A percentile compares a stretch with the other conserved stretches of the same genome.
phyloP scores from a whole-genome alignment of 2,797 vertebrate species.

The Gallinago nigripennis region DNA sequence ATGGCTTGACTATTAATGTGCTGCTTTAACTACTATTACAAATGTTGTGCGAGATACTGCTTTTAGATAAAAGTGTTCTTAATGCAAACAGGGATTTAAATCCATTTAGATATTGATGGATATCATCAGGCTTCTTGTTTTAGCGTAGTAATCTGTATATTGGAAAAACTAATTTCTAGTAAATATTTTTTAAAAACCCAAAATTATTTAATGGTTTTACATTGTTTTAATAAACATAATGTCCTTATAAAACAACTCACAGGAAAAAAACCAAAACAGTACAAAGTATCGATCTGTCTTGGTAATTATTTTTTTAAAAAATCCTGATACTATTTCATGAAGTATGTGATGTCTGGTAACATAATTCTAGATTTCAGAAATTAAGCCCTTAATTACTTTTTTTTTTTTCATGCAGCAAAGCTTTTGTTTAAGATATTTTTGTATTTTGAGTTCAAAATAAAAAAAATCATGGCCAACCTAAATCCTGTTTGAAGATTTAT shows the following conservation, averaged over 20 bases:
- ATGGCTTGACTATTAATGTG: slow-evolving; percentile 38
- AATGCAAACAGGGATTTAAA: neutral
- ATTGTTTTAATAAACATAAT: neutral
- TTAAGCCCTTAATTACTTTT: neutral
- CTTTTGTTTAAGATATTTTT: neutral
- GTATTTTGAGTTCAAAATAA: neutral
- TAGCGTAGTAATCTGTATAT: neutral
- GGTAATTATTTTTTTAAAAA: neutral
- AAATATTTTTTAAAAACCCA: neutral
- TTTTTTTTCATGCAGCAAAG: neutral
- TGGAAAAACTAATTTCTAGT: neutral
- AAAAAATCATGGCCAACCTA: neutral
- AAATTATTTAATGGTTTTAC: neutral
- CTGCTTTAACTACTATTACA: neutral
- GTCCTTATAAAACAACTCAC: neutral
- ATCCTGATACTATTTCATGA: neutral
- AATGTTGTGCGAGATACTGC: neutral
- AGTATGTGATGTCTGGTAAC: neutral
- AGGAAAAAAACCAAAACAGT: neutral
- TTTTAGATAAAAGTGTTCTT: neutral
- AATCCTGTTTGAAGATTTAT: neutral
- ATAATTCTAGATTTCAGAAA: neutral
- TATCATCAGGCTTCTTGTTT: neutral
- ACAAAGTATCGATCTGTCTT: neutral
- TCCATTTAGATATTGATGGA: neutral